Conservation (phyloP, 2,113 vertebrate genomes). For the Megalops atlanticus region DNA sequence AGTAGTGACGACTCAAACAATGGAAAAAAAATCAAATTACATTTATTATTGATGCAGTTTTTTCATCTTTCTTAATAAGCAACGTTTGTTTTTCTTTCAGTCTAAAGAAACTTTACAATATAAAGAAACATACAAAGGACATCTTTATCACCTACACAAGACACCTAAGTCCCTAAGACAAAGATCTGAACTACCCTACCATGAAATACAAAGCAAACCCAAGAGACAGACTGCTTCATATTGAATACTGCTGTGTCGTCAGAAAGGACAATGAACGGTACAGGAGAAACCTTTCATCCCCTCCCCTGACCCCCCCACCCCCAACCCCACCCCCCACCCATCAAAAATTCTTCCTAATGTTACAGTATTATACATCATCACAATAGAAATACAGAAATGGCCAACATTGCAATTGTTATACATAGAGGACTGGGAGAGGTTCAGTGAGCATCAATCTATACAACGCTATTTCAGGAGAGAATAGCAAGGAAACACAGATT, state of each 20-base stretch:
- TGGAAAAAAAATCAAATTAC: conserved; percentile 29
- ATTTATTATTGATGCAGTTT: conserved; percentile 70
- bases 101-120: conserved; percentile 63
- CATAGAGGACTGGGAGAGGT: conserved; percentile 68
- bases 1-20: neutral
- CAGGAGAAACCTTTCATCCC: conserved; percentile 60
- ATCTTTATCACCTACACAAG: conserved; percentile 77
- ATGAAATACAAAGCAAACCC: conserved; percentile 77
- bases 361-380: conserved; percentile 78
- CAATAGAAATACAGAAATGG: conserved; percentile 76
- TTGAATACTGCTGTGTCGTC: conserved; percentile 75
- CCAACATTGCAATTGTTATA: conserved; percentile 64
- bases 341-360: conserved; percentile 64
- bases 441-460: conserved; percentile 68
- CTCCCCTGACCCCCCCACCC: conserved; percentile 46
- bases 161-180: conserved; percentile 76
- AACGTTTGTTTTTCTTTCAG: conserved; percentile 60
- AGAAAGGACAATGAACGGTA: conserved; percentile 71
- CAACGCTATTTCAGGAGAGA: conserved; percentile 63
- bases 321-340: conserved; percentile 52
- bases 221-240: conserved; percentile 74
- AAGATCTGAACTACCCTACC: conserved; percentile 72
- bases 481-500: conserved; percentile 65
- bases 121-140: conserved; percentile 78
- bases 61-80: conserved; percentile 72